A percentile compares a stretch with the other conserved stretches of the same genome.
Evolutionary conservation across 2,797 vertebrate genomes (phyloP).

Genomic region (Emydoidea blandingii): DNA sequence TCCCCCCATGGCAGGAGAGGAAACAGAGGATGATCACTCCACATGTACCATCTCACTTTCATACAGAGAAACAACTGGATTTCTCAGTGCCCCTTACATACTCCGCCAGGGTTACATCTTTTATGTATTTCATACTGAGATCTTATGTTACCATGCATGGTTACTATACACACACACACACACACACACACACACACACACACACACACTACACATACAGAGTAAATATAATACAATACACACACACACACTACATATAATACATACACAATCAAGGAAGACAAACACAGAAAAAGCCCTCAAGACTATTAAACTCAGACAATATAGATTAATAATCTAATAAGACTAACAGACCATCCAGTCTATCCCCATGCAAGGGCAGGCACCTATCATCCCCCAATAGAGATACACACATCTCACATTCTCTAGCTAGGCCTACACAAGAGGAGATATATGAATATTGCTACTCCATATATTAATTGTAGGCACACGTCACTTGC

Average conservation of each 20-base stretch:
- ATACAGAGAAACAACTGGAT: background rate
- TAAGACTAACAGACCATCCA: constrained; percentile 7
- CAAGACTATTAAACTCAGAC: constrained; percentile 48
- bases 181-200: too few relatives aligned
- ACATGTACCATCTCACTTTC: background rate
- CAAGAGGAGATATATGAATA: too few relatives aligned
- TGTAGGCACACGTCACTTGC: background rate
- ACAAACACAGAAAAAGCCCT: background rate
- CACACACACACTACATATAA: too few relatives aligned
- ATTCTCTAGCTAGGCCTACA: background rate
- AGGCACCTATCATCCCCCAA: background rate
- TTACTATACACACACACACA: background rate
- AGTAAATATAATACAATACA: too few relatives aligned
- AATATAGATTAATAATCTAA: background rate
- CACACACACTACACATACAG: too few relatives aligned
- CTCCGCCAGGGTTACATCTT: background rate
- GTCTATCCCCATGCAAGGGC: background rate
- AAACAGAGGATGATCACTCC: background rate
- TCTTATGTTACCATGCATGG: background rate
- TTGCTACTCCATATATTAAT: background rate
- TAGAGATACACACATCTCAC: background rate
- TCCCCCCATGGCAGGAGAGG: background rate
- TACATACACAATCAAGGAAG: too few relatives aligned
- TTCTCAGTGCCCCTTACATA: background rate
- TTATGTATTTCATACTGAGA: background rate